phyloP scores from a whole-genome alignment of 2,888 invertebrate genomes.

The Cephus spinipes region DNA sequence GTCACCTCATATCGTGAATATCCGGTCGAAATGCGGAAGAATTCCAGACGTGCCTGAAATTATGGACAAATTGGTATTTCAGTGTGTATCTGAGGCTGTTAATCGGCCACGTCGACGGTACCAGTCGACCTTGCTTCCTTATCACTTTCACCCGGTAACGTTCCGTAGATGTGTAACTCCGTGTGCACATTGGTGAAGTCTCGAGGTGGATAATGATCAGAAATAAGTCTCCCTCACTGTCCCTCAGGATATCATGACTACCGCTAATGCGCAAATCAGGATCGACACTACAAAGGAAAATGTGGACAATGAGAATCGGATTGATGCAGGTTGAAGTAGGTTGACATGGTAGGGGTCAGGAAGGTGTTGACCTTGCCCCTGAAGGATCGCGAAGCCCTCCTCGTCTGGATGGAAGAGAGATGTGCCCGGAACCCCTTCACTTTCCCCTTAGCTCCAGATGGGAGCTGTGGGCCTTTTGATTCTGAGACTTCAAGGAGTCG shows the following conservation, averaged over 20 bases:
- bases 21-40: neutral
- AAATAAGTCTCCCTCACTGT: neutral
- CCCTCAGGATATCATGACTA: neutral
- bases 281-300: neutral
- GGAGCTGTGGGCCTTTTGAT: neutral
- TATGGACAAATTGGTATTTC: neutral
- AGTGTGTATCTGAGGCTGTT: neutral
- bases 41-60: neutral
- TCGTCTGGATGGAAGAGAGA: neutral
- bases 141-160: slow-evolving; percentile 59
- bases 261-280: neutral
- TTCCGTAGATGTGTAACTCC: slow-evolving; percentile 28
- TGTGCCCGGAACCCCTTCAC: slow-evolving; percentile 11
- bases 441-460: neutral
- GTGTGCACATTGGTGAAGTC: slow-evolving; percentile 11
- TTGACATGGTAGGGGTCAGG: neutral
- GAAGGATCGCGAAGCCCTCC: slow-evolving; percentile 18
- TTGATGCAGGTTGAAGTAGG: neutral
- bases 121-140: slow-evolving; percentile 55
- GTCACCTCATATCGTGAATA: neutral
- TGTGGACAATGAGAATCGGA: neutral
- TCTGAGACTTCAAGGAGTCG: neutral
- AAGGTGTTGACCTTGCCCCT: slow-evolving; percentile 46
- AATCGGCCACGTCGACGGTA: neutral
- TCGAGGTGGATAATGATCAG: neutral